Evolutionary conservation across 2,888 invertebrate genomes (phyloP).

Genomic region (Caenorhabditis afra): DNA sequence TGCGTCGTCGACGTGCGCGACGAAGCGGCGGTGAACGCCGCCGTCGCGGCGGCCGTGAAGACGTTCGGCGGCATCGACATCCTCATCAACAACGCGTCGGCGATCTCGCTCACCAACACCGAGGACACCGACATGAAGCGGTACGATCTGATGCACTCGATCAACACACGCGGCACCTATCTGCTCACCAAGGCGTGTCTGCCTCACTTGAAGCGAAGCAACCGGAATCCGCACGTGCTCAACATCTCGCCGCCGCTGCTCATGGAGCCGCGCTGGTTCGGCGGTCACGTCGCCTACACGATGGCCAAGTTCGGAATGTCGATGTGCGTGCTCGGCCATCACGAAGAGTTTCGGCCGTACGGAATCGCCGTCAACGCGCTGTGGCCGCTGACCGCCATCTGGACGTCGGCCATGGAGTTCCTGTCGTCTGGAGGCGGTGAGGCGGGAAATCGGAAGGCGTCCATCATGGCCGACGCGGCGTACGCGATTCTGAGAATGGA

Average conservation of each 20-base stretch:
- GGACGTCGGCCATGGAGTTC: constrained; percentile 88
- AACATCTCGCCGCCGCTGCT: constrained; percentile 95
- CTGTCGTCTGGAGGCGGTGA: constrained; percentile 81
- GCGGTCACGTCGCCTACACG: constrained; percentile 88
- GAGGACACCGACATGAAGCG: constrained; percentile 90
- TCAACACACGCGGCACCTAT: constrained; percentile 95
- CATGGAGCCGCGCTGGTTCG: constrained; percentile 90
- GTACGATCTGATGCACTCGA: constrained; percentile 92
- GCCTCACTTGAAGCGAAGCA: constrained; percentile 86
- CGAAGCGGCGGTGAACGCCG: constrained; percentile 85
- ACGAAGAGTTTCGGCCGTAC: constrained; percentile 90
- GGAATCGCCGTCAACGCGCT: constrained; percentile 95
- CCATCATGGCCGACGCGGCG: constrained; percentile 86
- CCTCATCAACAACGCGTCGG: constrained; percentile 93
- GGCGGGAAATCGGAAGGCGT: constrained; percentile 77
- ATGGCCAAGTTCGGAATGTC: constrained; percentile 95
- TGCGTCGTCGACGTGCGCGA: constrained; percentile 92
- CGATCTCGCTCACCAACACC: constrained; percentile 86
- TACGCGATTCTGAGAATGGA: constrained; percentile 89
- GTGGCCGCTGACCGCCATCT: constrained; percentile 87
- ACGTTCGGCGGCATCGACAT: constrained; percentile 87
- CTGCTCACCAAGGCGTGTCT: constrained; percentile 92
- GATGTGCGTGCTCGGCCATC: constrained; percentile 95
- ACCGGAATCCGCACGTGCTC: constrained; percentile 91
- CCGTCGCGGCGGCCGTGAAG: constrained; percentile 75